Evolutionary conservation across 1,140 invertebrate genomes (phyloP), one percentile per base, ranked within the genome.

Genomic region (Stegodyphus mimosarum): DNA sequence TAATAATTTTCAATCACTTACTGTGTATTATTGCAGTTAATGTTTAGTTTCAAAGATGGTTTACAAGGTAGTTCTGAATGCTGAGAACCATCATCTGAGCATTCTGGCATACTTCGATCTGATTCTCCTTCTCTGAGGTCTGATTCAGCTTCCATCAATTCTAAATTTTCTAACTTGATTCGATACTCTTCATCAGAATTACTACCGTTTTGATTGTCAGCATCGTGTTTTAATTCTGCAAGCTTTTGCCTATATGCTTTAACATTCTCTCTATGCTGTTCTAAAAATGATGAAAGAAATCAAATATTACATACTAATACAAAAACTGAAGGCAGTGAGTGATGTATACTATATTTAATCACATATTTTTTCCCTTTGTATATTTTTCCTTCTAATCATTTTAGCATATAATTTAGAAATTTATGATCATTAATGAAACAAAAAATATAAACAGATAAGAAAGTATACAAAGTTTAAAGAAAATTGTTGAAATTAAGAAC

Each of bases 221-320:
- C 69, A 48, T 79, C 70, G 9, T 69, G 13, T 1, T 52, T n/a
- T 10, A 76, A 72, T 11, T 64, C 48, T 49, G 81, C 63, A 7
- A 84, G 18, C 18, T 84, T 49, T 69, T 76, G 71, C 4, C 66
- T 63, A 52, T 76, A 60, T 33, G 72, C 89, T 87, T 90, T 90
- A 83, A 92, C 90, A 86, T 90, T 91, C 72, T 91, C 89, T 69
- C 90, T 90, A 87, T 93, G 93, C 88, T 92, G 87, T 79, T 89
- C 92, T 92, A 89, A 63, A 74, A 64, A 88, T 33, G 33, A 33
- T 33, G 3, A 33, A 33, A 33, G 33, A 33, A 33, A 33, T 33
- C 33, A 33, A 33, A 33, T 33, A 33, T 33, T 1, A 33, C 33
- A 33, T 33, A 33, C 33, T 33, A 33, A 33, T 33, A 33, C 33